Evolutionary conservation across 1,140 invertebrate genomes (phyloP).

Genomic region (Colletes latitarsis): DNA sequence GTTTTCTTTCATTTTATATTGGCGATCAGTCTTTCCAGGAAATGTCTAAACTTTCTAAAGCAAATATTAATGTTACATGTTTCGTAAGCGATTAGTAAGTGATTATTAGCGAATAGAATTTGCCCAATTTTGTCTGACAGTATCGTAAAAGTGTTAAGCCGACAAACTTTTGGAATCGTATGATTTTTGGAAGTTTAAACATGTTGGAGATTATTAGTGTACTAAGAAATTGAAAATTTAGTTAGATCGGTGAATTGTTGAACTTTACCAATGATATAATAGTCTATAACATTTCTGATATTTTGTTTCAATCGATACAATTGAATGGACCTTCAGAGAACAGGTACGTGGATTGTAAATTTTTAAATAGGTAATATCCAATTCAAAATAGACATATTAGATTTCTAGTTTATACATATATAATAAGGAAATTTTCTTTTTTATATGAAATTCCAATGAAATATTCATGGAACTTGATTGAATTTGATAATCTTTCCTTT

Average conservation of each 20-base stretch:
- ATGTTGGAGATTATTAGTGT: not conserved
- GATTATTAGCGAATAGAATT: no score
- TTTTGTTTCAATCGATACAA: constrained; percentile 9
- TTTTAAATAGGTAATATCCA: not conserved
- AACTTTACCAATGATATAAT: no score
- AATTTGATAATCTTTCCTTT: constrained; percentile 25
- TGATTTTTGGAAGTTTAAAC: no score
- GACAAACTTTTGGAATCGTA: not conserved
- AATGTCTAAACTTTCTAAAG: no score
- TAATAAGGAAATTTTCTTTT: no score
- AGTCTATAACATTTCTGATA: not conserved
- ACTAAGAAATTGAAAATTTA: not conserved
- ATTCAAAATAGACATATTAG: not conserved
- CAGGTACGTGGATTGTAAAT: constrained; percentile 7
- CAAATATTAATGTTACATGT: no score
- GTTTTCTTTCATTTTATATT: not conserved
- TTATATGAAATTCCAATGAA: no score
- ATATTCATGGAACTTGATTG: not conserved
- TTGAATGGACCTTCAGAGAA: constrained; percentile 7
- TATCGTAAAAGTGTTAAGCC: not conserved
- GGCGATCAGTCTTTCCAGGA: no score
- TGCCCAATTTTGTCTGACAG: no score
- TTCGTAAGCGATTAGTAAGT: no score
- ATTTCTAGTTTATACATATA: no score
- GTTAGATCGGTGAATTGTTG: not conserved